phyloP scores from a whole-genome alignment of 2,113 vertebrate genomes.

The Pseudorhombus dupliciocellatus region DNA sequence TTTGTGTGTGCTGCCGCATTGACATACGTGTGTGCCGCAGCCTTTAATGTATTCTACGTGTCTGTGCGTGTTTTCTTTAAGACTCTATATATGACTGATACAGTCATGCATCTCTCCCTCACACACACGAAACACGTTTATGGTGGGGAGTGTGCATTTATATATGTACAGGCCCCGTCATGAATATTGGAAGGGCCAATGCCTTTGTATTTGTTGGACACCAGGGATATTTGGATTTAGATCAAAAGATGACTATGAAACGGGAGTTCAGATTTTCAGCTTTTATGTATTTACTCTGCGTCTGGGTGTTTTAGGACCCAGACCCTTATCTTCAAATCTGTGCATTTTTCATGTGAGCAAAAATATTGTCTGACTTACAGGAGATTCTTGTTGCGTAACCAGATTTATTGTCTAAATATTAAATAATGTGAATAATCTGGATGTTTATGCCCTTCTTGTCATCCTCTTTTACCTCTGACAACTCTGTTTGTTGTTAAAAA shows the following conservation, averaged over 20 bases:
- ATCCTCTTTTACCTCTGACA: neutral
- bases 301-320: neutral
- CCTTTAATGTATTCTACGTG: slow-evolving; percentile 13
- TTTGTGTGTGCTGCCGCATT: slow-evolving; percentile 4
- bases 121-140: neutral
- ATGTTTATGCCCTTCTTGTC: neutral
- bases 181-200: neutral
- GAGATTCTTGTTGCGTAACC: neutral
- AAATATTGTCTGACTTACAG: neutral
- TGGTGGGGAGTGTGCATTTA: neutral
- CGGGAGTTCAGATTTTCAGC: neutral
- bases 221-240: neutral
- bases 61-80: neutral
- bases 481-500: neutral
- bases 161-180: neutral
- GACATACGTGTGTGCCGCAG: neutral
- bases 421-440: neutral
- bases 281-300: neutral
- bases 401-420: neutral
- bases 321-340: neutral
- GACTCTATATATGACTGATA: neutral
- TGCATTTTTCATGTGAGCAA: neutral
- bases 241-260: neutral
- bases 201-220: neutral
- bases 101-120: neutral